phyloP scores from a whole-genome alignment of 2,888 invertebrate species.

The Carcina quercana region DNA sequence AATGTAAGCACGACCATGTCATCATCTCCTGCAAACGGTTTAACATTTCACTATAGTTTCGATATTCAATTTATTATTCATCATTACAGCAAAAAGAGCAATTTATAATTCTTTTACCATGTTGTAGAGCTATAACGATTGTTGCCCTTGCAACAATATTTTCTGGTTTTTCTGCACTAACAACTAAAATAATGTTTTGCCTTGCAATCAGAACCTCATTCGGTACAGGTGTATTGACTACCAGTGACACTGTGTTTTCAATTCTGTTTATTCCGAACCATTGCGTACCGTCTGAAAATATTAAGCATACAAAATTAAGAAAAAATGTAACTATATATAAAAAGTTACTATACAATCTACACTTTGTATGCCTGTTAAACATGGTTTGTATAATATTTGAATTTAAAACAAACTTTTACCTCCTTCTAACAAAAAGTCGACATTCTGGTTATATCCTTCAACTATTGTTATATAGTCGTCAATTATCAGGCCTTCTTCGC shows the following conservation, averaged over 20 bases:
- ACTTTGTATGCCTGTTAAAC: too few relatives aligned
- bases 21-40: background rate
- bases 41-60: background rate
- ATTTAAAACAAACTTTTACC: background rate
- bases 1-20: background rate
- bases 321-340: too few relatives aligned
- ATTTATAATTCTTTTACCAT: too few relatives aligned
- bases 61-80: background rate
- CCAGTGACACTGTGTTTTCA: background rate
- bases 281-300: background rate
- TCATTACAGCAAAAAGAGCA: too few relatives aligned
- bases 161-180: slow-evolving; percentile 15
- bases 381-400: too few relatives aligned
- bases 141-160: slow-evolving; percentile 12
- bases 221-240: background rate
- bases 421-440: background rate
- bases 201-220: slow-evolving; percentile 14
- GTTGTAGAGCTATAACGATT: slow-evolving; percentile 12
- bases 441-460: background rate
- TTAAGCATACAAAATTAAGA: too few relatives aligned
- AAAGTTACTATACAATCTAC: too few relatives aligned
- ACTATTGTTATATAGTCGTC: too few relatives aligned
- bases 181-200: slow-evolving; percentile 17
- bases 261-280: background rate
- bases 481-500: too few relatives aligned